Percentiles rank a stretch among this genome's conserved stretches.
These are phyloP conservation scores for Glyptemys insculpta DNA, from an alignment of 2,797 vertebrate genomes.

Conservation along the genomic window DNA sequence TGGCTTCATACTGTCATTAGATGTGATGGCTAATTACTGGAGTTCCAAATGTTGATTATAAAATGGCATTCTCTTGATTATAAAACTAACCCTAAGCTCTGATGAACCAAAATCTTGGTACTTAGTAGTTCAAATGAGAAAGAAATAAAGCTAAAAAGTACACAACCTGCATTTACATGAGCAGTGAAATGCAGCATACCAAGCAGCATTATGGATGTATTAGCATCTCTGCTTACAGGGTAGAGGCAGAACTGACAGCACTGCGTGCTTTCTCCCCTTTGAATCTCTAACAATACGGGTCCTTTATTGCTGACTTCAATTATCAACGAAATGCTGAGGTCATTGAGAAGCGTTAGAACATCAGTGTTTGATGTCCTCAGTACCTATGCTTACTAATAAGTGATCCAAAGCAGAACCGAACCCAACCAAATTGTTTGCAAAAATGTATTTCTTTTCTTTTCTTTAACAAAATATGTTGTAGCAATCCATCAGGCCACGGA, in stretches of 20 bases:
- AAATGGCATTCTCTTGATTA: not conserved
- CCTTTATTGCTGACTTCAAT: not conserved
- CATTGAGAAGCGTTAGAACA: not conserved
- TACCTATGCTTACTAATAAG: not conserved
- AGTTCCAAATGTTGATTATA: not conserved
- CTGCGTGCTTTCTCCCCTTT: not conserved
- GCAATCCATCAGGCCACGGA: not conserved
- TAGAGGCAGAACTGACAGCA: constrained; percentile 11
- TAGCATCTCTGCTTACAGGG: not conserved
- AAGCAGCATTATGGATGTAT: not conserved
- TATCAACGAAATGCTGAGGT: constrained; percentile 4
- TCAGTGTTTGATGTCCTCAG: not conserved
- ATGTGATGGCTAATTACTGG: not conserved
- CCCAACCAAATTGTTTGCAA: not conserved
- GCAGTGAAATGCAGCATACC: not conserved
- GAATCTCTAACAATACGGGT: not conserved
- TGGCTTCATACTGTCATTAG: not conserved
- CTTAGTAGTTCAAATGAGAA: not conserved
- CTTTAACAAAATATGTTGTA: not conserved
- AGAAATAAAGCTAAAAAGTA: not conserved
- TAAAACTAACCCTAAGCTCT: not conserved
- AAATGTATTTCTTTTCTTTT: not conserved
- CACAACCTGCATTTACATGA: not conserved
- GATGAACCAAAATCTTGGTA: constrained; percentile 12
- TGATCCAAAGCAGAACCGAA: constrained; percentile 12